Evolutionary conservation across 2,113 vertebrate species (phyloP), one percentile per base, ranked within the genome.

Genomic region (human (Homo sapiens)): DNA sequence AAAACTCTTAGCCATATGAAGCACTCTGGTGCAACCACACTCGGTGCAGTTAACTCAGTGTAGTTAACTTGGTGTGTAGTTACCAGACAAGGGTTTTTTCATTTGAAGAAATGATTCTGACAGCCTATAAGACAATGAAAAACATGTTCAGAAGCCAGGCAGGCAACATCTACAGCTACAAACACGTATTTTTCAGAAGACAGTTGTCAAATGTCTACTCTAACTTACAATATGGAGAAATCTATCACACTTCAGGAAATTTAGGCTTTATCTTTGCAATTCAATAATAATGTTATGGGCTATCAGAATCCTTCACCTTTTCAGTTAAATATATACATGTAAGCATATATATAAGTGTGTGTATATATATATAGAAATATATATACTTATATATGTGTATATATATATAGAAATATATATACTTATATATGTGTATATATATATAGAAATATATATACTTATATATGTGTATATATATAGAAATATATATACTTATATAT

Each of bases 21-120:
- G 11, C 10, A n/a, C 68, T 70, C 40, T 68, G 1, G 1, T 32
- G 23, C 8, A 87, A 85, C 32, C 14, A 6, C 13, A 7, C 7
- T 13, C 0, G 0, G 6, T 4, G 0, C 1, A 48, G 48, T 40
- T 30, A 45, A 22, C 50, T 43, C 6, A 20, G 22, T 25, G 59
- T 13, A 64, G 61, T 64, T 30, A 64, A 64, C 11, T 13, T 64
- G 27, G 27, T 48, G 27, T 25, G 10, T 14, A 22, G 22, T 17
- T 35, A 27, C 23, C 52, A 89, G 22, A 70, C 66, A 40, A 18
- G 18, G n/a, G 5, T 20, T 73, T 89, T 57, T 80, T 35, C 59
- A 90, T 10, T 22, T 72, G 35, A 93, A 92, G 83, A 95, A 72
- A 57, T 32, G 4, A 86, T 70, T 73, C 30, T 52, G 14, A 70